phyloP scores from a whole-genome alignment of 2,888 invertebrate species.

The Antitype chi region DNA sequence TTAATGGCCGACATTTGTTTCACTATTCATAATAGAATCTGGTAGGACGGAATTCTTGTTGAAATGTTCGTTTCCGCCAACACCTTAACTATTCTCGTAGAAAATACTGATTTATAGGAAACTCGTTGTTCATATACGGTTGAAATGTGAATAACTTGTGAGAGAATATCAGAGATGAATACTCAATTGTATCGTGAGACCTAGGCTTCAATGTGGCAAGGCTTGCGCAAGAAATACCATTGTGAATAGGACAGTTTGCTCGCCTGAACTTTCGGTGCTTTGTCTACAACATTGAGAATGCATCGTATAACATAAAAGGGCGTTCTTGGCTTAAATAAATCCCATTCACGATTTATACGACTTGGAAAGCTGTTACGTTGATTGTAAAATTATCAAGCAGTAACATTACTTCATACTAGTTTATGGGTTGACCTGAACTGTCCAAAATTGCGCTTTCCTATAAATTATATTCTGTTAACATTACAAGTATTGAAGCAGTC shows the following conservation, averaged over 20 bases:
- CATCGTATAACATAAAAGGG: slow-evolving; percentile 51
- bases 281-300: slow-evolving; percentile 48
- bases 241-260: slow-evolving; percentile 67
- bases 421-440: slow-evolving; percentile 25
- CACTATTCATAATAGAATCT: slow-evolving; percentile 33
- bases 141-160: slow-evolving; percentile 41
- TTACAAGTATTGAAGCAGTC: neutral
- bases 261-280: slow-evolving; percentile 57
- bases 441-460: slow-evolving; percentile 1
- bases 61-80: slow-evolving; percentile 16
- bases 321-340: slow-evolving; percentile 54
- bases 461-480: neutral
- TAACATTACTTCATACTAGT: slow-evolving; percentile 29
- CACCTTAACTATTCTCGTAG: slow-evolving; percentile 11
- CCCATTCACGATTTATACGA: slow-evolving; percentile 38
- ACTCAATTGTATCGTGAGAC: slow-evolving; percentile 63
- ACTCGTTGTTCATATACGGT: slow-evolving; percentile 6
- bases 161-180: slow-evolving; percentile 60
- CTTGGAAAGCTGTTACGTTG: slow-evolving; percentile 22
- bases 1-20: slow-evolving; percentile 35
- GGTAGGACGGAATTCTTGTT: slow-evolving; percentile 13
- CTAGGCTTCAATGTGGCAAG: slow-evolving; percentile 65
- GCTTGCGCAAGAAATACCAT: slow-evolving; percentile 70
- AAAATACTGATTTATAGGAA: slow-evolving; percentile 15
- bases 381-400: slow-evolving; percentile 30